These are phyloP conservation scores for Lagorchestes hirsutus DNA, from an alignment of 2,797 vertebrate species.

Conservation along the genomic window DNA sequence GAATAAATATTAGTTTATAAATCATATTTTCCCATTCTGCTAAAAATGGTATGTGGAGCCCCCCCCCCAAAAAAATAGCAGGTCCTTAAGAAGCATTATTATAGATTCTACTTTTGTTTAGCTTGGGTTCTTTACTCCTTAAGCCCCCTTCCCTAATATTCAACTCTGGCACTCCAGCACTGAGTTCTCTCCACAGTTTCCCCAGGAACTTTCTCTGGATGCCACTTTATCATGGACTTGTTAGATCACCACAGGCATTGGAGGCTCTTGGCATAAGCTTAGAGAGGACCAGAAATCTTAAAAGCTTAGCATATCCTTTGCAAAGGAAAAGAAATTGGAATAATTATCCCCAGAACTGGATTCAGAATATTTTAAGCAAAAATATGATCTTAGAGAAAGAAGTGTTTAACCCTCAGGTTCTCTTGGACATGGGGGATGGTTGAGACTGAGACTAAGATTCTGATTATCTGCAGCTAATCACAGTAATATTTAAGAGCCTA, in stretches of 20 bases:
- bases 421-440: conserved; percentile 11
- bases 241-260: conserved; percentile 79
- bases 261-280: conserved; percentile 79
- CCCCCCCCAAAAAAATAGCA: background rate
- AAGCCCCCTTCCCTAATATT: background rate
- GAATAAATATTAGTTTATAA: conserved; percentile 56
- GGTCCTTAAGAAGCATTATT: background rate
- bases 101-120: conserved; percentile 49
- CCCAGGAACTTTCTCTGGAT: conserved; percentile 23
- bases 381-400: conserved; percentile 32
- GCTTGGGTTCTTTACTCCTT: background rate
- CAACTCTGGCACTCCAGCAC: background rate
- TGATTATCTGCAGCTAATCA: background rate
- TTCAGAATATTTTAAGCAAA: conserved; percentile 77
- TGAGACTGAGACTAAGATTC: background rate
- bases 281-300: conserved; percentile 78
- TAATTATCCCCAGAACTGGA: conserved; percentile 73
- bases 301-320: conserved; percentile 60
- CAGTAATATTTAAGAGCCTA: background rate
- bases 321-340: conserved; percentile 77
- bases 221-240: conserved; percentile 68
- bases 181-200: conserved; percentile 49
- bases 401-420: background rate
- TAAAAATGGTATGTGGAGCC: conserved; percentile 45
- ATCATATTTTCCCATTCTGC: conserved; percentile 60